Evolutionary conservation across 2,113 vertebrate genomes (phyloP).

Genomic region (Tiliqua scincoides): DNA sequence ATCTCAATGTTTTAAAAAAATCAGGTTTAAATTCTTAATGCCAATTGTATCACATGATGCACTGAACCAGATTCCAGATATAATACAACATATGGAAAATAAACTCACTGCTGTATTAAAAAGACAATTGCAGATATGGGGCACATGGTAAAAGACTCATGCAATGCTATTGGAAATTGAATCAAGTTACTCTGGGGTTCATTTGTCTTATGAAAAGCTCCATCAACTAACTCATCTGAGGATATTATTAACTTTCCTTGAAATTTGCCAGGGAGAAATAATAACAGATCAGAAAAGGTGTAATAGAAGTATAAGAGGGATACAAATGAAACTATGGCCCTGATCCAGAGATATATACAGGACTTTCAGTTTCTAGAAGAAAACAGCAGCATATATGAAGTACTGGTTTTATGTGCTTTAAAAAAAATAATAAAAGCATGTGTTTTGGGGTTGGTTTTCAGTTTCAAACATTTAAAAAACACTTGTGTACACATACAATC

Average conservation of each 20-base stretch:
- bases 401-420: background rate
- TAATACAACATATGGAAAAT: constrained; percentile 58
- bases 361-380: background rate
- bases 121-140: constrained; percentile 69
- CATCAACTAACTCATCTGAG: constrained; percentile 51
- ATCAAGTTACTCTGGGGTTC: constrained; percentile 23
- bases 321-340: background rate
- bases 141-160: constrained; percentile 71
- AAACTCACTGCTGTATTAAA: constrained; percentile 67
- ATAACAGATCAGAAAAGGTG: constrained; percentile 14
- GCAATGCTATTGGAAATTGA: constrained; percentile 48
- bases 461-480: background rate
- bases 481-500: background rate
- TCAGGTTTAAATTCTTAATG: constrained; percentile 56
- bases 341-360: background rate
- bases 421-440: background rate
- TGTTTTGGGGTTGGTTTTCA: background rate
- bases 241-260: constrained; percentile 18
- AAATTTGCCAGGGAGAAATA: constrained; percentile 23
- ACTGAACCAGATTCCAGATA: constrained; percentile 59
- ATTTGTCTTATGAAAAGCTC: constrained; percentile 49
- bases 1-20: constrained; percentile 58
- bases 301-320: background rate
- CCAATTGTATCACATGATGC: constrained; percentile 41
- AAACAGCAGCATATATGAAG: background rate